A percentile compares a stretch with the other conserved stretches of the same genome.
These are phyloP conservation scores for Barbus barbus DNA, from an alignment of 2,113 vertebrate species.

Conservation along the genomic window DNA sequence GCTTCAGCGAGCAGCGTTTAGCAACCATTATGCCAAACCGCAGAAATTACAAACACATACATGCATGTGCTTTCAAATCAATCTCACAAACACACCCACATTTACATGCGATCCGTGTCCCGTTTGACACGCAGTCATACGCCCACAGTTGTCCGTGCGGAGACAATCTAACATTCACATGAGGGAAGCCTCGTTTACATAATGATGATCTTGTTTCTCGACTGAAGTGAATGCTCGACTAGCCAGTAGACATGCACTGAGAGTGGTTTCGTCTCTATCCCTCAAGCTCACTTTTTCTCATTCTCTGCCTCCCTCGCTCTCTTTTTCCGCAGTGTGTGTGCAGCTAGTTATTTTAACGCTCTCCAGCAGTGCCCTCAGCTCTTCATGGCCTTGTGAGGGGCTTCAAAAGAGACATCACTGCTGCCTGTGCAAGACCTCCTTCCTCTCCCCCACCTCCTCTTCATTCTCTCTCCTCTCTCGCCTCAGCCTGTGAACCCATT, in stretches of 20 bases:
- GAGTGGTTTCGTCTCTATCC: neutral
- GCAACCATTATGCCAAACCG: neutral
- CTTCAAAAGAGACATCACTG: slow-evolving; percentile 51
- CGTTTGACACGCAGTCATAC: slow-evolving; percentile 6
- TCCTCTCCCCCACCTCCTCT: slow-evolving; percentile 34
- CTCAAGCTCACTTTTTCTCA: neutral
- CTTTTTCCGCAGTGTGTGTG: slow-evolving; percentile 60
- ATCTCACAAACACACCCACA: slow-evolving; percentile 14
- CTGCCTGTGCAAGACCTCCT: slow-evolving; percentile 40
- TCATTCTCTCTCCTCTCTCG: slow-evolving; percentile 42
- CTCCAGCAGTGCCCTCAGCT: slow-evolving; percentile 47
- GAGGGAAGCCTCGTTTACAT: slow-evolving; percentile 32
- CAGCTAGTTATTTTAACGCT: slow-evolving; percentile 18
- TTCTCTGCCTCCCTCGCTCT: slow-evolving; percentile 15
- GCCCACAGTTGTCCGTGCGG: neutral
- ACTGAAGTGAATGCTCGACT: slow-evolving; percentile 34
- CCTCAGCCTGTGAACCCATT: slow-evolving; percentile 42
- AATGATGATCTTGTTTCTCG: slow-evolving; percentile 32
- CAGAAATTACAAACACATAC: slow-evolving; percentile 21
- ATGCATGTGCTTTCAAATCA: slow-evolving; percentile 31
- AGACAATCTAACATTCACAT: slow-evolving; percentile 11
- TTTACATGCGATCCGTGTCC: slow-evolving; percentile 21
- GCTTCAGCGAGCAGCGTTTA: neutral
- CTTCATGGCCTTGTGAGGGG: slow-evolving; percentile 56
- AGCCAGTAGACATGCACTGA: slow-evolving; percentile 24